Conservation (phyloP, 2,888 invertebrate genomes). For the Cheilosia soror region DNA sequence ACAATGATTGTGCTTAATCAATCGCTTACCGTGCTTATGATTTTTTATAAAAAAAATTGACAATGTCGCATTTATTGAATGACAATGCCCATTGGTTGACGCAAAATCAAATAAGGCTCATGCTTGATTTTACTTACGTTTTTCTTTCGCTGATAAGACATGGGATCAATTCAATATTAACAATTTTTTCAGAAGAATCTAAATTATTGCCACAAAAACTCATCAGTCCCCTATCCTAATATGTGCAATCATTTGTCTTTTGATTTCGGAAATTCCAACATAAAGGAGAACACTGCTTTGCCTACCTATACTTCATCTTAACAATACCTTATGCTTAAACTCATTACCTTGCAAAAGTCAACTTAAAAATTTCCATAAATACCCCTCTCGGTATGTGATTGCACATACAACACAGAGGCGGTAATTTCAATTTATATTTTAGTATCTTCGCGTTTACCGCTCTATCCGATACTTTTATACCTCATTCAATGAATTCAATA, state of each 20-base stretch:
- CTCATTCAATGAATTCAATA: constrained; percentile 64
- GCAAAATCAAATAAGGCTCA: too few relatives aligned
- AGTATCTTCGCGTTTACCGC: constrained; percentile 11
- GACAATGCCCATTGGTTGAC: too few relatives aligned
- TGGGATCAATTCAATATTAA: too few relatives aligned
- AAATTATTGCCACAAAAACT: too few relatives aligned
- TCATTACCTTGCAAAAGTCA: not conserved
- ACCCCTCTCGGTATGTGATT: constrained; percentile 9
- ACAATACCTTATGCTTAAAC: not conserved
- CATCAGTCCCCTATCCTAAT: not conserved
- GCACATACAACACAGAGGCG: constrained; percentile 14
- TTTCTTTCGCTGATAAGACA: too few relatives aligned
- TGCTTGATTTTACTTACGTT: too few relatives aligned
- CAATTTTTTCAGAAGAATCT: too few relatives aligned
- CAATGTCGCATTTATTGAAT: too few relatives aligned
- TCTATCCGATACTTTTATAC: constrained; percentile 24
- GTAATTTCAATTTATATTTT: constrained; percentile 55
- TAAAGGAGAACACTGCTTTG: not conserved
- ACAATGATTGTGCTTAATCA: too few relatives aligned
- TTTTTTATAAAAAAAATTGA: too few relatives aligned
- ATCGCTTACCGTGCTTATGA: too few relatives aligned
- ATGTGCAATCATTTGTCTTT: not conserved
- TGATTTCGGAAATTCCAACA: not conserved
- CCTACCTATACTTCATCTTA: not conserved
- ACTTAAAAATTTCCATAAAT: not conserved